Evolutionary conservation across 1,140 invertebrate species (phyloP).

Genomic region (Heliconius melpomene): DNA sequence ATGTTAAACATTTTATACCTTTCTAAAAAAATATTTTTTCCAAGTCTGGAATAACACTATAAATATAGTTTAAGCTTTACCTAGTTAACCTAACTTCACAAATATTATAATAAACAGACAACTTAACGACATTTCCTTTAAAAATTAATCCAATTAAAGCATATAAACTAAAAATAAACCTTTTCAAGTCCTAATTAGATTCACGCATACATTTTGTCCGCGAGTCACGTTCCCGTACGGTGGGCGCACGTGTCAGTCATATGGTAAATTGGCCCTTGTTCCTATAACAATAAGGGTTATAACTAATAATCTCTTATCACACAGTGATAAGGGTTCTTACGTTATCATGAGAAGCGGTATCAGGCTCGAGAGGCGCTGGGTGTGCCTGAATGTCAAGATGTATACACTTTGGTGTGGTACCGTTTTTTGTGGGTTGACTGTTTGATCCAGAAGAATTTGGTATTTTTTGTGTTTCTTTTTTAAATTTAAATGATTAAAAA

Average conservation of each 20-base stretch:
- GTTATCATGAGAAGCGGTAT: conserved; percentile 43
- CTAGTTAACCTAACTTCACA: not conserved
- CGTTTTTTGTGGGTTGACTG: conserved; percentile 29
- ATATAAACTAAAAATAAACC: conserved; percentile 37
- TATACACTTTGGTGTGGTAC: conserved; percentile 35
- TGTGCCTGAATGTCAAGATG: conserved; percentile 42
- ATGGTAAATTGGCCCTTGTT: conserved; percentile 19
- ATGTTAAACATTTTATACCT: no score
- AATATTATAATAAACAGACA: not conserved
- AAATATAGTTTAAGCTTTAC: not conserved
- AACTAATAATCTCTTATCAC: conserved; percentile 32
- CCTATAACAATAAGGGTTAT: conserved; percentile 14
- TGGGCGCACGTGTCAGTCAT: not conserved
- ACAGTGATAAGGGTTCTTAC: conserved; percentile 30
- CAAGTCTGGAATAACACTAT: no score
- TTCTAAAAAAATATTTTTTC: no score
- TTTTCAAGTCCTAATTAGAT: conserved; percentile 37
- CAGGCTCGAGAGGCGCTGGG: conserved; percentile 39
- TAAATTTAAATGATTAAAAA: no score
- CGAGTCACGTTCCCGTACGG: conserved; percentile 34
- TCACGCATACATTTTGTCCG: conserved; percentile 39
- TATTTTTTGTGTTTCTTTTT: not conserved
- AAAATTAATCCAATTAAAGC: conserved; percentile 37
- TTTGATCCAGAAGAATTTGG: conserved; percentile 23
- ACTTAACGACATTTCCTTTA: not conserved